phyloP scores from a whole-genome alignment of 1,140 invertebrate species.

The Teleogryllus occipitalis region DNA sequence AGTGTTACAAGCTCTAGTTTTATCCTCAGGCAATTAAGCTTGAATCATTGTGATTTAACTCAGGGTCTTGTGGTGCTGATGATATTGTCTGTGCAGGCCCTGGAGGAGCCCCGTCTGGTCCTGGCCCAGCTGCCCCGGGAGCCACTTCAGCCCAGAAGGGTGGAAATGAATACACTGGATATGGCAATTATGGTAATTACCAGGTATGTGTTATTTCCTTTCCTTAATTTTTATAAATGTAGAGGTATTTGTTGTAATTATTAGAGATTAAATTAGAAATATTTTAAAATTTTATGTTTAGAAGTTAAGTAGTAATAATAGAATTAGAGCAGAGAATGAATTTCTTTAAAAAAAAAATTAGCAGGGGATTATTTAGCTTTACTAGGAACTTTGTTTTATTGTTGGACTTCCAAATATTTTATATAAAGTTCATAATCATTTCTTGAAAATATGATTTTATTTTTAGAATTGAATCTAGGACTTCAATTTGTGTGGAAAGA shows the following conservation, averaged over 20 bases:
- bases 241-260: background rate
- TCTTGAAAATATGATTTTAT: background rate
- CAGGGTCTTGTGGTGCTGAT: background rate
- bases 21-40: too few species aligned
- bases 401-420: background rate
- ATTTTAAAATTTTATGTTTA: background rate
- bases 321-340: too few species aligned
- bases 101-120: constrained; percentile 38
- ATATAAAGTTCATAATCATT: background rate
- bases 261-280: background rate
- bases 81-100: background rate
- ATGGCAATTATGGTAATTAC: constrained; percentile 42
- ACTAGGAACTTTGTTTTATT: background rate
- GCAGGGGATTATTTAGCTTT: too few species aligned
- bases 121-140: constrained; percentile 41
- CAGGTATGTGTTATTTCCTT: constrained; percentile 30
- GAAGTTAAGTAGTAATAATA: too few species aligned
- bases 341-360: too few species aligned
- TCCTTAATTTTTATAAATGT: background rate
- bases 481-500: background rate
- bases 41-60: too few species aligned
- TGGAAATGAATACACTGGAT: constrained; percentile 40
- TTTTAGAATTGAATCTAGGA: background rate
- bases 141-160: constrained; percentile 38
- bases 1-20: too few species aligned